Conservation (phyloP, 1,140 invertebrate genomes). For the Wiebesia pumilae region DNA sequence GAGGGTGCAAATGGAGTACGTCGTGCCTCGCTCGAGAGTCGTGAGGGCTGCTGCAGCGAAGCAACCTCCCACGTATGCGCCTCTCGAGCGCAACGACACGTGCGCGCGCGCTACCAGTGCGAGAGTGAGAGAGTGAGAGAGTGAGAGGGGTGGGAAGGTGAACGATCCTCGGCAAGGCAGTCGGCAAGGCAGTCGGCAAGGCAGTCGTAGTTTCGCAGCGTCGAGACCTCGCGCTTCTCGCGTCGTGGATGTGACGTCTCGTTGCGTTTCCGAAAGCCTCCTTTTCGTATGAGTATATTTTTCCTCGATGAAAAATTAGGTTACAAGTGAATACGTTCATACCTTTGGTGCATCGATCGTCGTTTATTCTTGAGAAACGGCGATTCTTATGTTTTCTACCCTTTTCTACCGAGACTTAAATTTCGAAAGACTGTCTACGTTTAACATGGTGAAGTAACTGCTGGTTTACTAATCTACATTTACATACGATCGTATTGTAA, state of each 20-base stretch:
- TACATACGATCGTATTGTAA: not conserved
- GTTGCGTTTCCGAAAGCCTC: no score
- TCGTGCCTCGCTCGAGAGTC: not conserved
- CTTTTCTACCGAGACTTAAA: no score
- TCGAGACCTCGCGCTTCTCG: not conserved
- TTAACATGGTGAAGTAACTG: no score
- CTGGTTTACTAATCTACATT: no score
- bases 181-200: not conserved
- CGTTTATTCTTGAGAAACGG: no score
- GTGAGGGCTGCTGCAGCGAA: not conserved
- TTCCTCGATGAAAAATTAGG: not conserved
- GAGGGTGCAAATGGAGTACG: slow-evolving; percentile 4
- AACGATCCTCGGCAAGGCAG: slow-evolving; percentile 29
- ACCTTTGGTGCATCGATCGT: no score
- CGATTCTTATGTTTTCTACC: no score
- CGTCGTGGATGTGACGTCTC: no score
- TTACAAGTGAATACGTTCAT: no score
- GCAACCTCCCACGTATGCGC: not conserved
- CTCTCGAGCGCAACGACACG: slow-evolving; percentile 16
- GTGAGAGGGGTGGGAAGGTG: slow-evolving; percentile 30
- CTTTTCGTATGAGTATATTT: no score
- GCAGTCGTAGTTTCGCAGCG: slow-evolving; percentile 32
- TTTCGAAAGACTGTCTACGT: no score
- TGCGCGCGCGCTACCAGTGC: not conserved
- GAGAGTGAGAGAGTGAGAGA: not conserved